phyloP scores from a whole-genome alignment of 2,797 vertebrate genomes.

The Muraenolepis orangiensis region DNA sequence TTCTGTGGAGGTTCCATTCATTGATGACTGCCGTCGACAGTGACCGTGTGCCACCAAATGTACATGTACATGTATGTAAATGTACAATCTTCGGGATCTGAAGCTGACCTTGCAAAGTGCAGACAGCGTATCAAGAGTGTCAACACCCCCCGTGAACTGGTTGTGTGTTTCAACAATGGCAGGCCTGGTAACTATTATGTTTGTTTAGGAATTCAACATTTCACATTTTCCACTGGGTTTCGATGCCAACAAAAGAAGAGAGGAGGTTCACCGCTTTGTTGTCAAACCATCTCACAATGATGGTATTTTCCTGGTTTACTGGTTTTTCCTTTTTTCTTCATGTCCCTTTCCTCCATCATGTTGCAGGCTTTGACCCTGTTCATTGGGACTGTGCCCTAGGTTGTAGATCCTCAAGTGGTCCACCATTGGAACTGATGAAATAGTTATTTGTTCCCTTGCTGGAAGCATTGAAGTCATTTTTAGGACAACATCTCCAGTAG shows the following conservation, averaged over 20 bases:
- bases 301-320: slow-evolving; percentile 25
- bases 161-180: slow-evolving; percentile 39
- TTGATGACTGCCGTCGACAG: slow-evolving; percentile 39
- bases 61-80: slow-evolving; percentile 1
- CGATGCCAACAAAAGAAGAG: slow-evolving; percentile 23
- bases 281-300: slow-evolving; percentile 35
- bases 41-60: slow-evolving; percentile 45
- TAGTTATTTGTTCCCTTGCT: slow-evolving; percentile 29
- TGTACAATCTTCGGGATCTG: slow-evolving; percentile 37
- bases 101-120: slow-evolving; percentile 33
- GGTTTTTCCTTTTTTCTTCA: slow-evolving; percentile 33
- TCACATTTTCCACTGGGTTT: slow-evolving; percentile 23
- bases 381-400: slow-evolving; percentile 25
- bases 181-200: slow-evolving; percentile 33
- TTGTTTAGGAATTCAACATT: slow-evolving; percentile 34
- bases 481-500: slow-evolving; percentile 29
- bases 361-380: slow-evolving; percentile 24
- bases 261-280: slow-evolving; percentile 39
- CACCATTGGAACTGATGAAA: slow-evolving; percentile 34
- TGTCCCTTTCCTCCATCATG: slow-evolving; percentile 21
- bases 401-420: slow-evolving; percentile 17
- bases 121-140: slow-evolving; percentile 33
- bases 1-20: slow-evolving; percentile 42
- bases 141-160: slow-evolving; percentile 41
- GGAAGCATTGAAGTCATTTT: slow-evolving; percentile 40